Percentiles rank a stretch among this genome's conserved stretches.
Conservation (phyloP, 1,140 invertebrate genomes). For the Zaprionus davidi region DNA sequence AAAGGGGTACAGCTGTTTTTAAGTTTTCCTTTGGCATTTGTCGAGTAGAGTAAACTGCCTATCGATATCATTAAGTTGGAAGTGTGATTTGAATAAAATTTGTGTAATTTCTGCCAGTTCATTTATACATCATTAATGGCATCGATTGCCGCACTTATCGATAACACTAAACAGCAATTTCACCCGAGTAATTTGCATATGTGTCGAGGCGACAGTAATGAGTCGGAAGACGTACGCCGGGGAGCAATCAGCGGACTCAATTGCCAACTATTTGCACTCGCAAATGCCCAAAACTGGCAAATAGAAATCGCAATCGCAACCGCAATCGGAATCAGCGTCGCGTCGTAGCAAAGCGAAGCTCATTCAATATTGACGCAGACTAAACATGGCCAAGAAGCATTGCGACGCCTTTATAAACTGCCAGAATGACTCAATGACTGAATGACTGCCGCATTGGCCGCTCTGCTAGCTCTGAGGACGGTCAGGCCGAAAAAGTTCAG, state of each 20-base stretch:
- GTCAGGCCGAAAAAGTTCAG: slow-evolving; percentile 18
- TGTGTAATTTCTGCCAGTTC: neutral
- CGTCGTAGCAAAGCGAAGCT: slow-evolving; percentile 35
- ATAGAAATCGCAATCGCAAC: slow-evolving; percentile 44
- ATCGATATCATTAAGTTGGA: neutral
- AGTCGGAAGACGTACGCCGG: slow-evolving; percentile 6
- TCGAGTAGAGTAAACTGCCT: neutral
- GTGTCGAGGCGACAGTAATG: slow-evolving; percentile 15
- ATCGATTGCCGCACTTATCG: neutral
- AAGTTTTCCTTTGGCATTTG: too few relatives aligned
- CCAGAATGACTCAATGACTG: neutral
- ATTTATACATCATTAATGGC: neutral
- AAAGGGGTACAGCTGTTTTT: neutral
- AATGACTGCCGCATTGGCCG: neutral
- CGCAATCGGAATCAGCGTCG: slow-evolving; percentile 19
- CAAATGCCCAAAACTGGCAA: slow-evolving; percentile 57
- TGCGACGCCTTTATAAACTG: slow-evolving; percentile 7
- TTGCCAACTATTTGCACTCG: slow-evolving; percentile 62
- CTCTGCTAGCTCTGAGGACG: neutral
- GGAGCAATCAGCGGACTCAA: slow-evolving; percentile 51
- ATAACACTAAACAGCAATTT: slow-evolving; percentile 12
- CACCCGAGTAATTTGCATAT: slow-evolving; percentile 6
- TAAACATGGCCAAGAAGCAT: slow-evolving; percentile 55
- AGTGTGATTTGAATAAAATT: neutral
- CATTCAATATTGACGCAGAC: slow-evolving; percentile 56